Evolutionary conservation across 1,140 invertebrate genomes (phyloP).

Genomic region (Solen grandis): DNA sequence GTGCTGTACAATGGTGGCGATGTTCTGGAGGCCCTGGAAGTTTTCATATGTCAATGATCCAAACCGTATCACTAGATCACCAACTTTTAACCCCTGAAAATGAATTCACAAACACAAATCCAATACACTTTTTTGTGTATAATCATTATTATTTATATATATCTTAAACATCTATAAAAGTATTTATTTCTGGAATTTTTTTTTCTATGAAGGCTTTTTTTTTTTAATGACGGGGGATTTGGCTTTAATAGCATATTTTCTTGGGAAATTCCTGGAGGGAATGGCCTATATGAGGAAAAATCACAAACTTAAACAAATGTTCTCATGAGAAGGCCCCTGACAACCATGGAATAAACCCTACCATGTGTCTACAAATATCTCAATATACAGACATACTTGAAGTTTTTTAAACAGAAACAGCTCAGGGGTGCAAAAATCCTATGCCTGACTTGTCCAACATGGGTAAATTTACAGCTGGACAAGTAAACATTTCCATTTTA

Average conservation of each 20-base stretch:
- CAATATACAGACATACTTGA: no score
- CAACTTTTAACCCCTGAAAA: slow-evolving; percentile 87
- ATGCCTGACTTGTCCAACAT: no score
- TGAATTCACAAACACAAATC: background rate
- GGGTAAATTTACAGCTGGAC: no score
- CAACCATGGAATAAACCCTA: no score
- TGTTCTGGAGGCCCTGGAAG: slow-evolving; percentile 86
- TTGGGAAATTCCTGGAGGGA: background rate
- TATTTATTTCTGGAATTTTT: background rate
- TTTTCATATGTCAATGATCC: slow-evolving; percentile 90
- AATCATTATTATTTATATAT: background rate
- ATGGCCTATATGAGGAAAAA: background rate
- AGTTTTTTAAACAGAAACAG: no score
- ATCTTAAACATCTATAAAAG: background rate
- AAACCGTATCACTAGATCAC: slow-evolving; percentile 90
- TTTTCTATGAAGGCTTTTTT: background rate
- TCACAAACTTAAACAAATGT: background rate
- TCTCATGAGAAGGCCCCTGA: no score
- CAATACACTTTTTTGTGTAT: no score
- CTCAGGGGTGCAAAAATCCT: no score
- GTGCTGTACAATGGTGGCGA: slow-evolving; percentile 86
- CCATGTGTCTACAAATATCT: no score
- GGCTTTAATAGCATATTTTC: background rate
- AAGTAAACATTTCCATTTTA: no score
- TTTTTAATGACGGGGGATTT: background rate